Base-by-base conservation (phyloP, 2,888 invertebrate genomes). In the Tenthredo scrophulariae region DNA sequence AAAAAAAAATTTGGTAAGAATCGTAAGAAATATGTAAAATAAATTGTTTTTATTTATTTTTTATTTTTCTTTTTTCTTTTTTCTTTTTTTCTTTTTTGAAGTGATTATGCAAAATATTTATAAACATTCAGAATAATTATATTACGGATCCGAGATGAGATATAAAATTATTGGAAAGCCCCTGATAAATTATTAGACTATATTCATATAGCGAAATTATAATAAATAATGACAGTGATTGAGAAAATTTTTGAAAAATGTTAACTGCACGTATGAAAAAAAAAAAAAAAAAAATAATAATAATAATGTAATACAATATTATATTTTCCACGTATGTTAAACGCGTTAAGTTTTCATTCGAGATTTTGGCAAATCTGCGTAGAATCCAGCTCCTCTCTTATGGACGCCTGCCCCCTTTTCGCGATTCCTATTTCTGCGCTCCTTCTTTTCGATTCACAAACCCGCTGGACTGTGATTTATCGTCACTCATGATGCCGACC, bases 381-480 rank as follows among this genome's bases (percentile, higher is more conserved):
- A 15, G 75, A 65, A 43, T 33, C 26, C 29, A 3, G 15, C 29
- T 22, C 22, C 58, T 37, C 58, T 65, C 65, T 13, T 65, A 40
- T 37, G 26, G 29, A 54, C 82, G 37, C 40, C n/a, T 65, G 29
- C 58, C n/a, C 15, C 58, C 33, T 79, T 75, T 54, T 22, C 26
- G 29, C 58, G 18, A 29, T 26, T 67, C 22, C 43, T 46, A 9
- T 15, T 67, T 43, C 65, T 65, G 26, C 82, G 33, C 15, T 79
- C 58, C 58, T 79, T 79, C 79, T 79, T 79, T 79, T 26, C 82
- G 65, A 82, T 82, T 82, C 82, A 67, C 65, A 58, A 82, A n/a
- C 82, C 65, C 82, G 82, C 43, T 67, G 82, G 82, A 82, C 82
- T 82, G 67, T 82, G 82, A 82, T 82, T 82, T 82, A 82, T 82